These are phyloP conservation scores for Lymantria monacha DNA, from an alignment of 2,888 invertebrate species.

Conservation along the genomic window DNA sequence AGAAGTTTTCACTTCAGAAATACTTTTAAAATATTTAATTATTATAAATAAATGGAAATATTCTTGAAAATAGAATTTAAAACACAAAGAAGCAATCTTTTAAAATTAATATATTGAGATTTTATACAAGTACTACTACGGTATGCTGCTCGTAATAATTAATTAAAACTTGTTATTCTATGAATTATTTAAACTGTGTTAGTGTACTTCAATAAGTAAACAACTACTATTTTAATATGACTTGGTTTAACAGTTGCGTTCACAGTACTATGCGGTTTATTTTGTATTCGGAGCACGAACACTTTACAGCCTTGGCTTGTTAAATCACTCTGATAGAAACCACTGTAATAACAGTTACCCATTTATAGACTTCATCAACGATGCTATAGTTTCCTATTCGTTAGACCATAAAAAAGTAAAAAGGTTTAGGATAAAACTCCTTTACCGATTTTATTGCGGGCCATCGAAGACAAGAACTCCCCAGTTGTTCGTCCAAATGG, in stretches of 20 bases:
- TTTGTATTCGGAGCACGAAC: constrained; percentile 52
- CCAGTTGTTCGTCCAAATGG: too few species aligned
- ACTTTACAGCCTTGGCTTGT: constrained; percentile 41
- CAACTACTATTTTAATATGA: constrained; percentile 27
- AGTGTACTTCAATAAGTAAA: constrained; percentile 17
- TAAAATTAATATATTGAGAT: too few species aligned
- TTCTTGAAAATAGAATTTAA: too few species aligned
- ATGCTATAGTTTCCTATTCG: neutral
- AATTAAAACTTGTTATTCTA: neutral
- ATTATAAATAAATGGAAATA: too few species aligned
- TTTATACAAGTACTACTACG: too few species aligned
- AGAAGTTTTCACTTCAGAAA: too few species aligned
- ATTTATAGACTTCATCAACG: neutral
- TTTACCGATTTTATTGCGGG: too few species aligned
- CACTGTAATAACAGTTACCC: neutral
- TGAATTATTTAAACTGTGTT: neutral
- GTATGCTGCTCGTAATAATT: neutral
- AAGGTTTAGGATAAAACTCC: neutral
- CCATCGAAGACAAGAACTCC: too few species aligned
- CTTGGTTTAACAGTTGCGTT: constrained; percentile 33
- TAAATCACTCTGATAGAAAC: constrained; percentile 43
- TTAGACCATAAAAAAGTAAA: neutral
- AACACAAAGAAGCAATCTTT: too few species aligned
- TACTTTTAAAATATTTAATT: too few species aligned
- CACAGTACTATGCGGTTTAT: constrained; percentile 39